Base-by-base conservation (phyloP, 2,113 vertebrate genomes). In the Ornithorhynchus anatinus region DNA sequence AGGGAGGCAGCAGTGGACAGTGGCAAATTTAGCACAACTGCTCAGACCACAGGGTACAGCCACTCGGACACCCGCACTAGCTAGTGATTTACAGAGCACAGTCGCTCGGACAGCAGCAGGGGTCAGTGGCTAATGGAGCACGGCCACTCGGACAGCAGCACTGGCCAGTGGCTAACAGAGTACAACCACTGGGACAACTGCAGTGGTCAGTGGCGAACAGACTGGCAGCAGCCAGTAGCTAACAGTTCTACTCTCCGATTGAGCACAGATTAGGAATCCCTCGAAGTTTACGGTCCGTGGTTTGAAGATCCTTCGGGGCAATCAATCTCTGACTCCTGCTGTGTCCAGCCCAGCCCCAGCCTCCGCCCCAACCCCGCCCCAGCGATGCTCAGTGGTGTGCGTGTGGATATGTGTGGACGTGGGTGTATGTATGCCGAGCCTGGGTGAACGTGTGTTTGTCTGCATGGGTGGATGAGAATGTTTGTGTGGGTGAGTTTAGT, bases 151-250 rank as follows among this genome's bases (percentile, higher is more conserved):
- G 87, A 79, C 78, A 56, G 57, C 59, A 87, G 86, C 62, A 44
- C 81, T 80, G 83, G 80, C 48, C 73, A 81, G 72, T 62, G 64
- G 86, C 78, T 76, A 73, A 62, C 58, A 57, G 79, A 81, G 50
- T 67, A 85, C 81, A 73, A 80, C 83, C 81, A 69, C 85, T 84
- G 71, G 69, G 60, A 72, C 81, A 84, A n/a, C n/a, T n/a, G n/a
- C n/a, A n/a, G n/a, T n/a, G n/a, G n/a, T 75, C 82, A 84, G 72
- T 64, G 80, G 82, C 82, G 84, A 80, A 91, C 81, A 73, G 77
- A 84, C 84, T 84, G 87, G 89, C 87, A 90, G 84, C 79, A 88
- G 91, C 86, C 89, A 80, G 52, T 67, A 82, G 85, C 87, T 77
- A 81, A 86, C 86, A 81, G 23, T 75, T 85, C 85, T 62, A 85